Evolutionary conservation across 2,888 invertebrate genomes (phyloP), one percentile per base, ranked within the genome.

Genomic region (Leptopterna dolabrata): DNA sequence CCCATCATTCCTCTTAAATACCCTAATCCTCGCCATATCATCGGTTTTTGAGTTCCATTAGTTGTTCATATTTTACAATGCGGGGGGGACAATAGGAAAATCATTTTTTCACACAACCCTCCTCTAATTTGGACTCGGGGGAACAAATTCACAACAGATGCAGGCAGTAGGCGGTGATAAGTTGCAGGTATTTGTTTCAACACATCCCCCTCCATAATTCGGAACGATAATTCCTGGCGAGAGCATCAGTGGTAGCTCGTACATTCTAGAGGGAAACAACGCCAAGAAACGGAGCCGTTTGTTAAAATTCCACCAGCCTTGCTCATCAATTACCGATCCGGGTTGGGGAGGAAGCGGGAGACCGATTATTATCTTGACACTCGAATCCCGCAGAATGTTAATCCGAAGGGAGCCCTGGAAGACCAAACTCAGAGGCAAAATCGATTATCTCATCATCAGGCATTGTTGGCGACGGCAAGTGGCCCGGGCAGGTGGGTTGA

Each of bases 361-460:
- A 78, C 41, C 43, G 78, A 78, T 78, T 78, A 78, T 43, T 43
- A 78, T 78, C 78, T 78, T 78, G 78, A 78, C 78, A 43, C 78
- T 19, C 27, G 27, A 43, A 78, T 41, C 24, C 45, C 43, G 78
- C 43, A 45, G 78, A 78, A 78, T 78, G 78, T 43, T 43, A 78
- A 78, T 45, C 43, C 78, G 29, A 63, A 24, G 63, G 63, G 63
- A 63, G 63, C 19, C 24, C 24, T n/a, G 27, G 19, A 63, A 27
- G 24, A 63, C 63, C 63, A 63, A 63, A 63, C 63, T 63, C 24
- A 24, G 27, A 9, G 63, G 24, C 1, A 27, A 63, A 63, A 63
- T 63, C 63, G 63, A 63, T 63, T 63, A 63, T 63, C 63, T 63
- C 63, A 63, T 63, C 19, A 63, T 63, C 63, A 63, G 63, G 24